phyloP scores from a whole-genome alignment of 2,888 invertebrate species.

The Diadegma fenestrale region DNA sequence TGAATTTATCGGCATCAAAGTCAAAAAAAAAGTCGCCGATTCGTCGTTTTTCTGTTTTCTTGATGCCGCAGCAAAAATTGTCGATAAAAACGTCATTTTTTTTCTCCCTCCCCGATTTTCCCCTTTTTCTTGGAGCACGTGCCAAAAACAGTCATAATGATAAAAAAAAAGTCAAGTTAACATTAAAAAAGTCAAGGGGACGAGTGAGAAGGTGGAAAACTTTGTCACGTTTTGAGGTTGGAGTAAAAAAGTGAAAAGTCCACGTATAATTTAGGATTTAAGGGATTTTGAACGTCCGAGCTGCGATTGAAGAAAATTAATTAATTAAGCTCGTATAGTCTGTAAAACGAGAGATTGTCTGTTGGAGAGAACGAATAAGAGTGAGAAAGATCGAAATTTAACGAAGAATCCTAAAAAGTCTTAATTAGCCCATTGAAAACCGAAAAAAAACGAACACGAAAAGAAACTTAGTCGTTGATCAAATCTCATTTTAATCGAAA shows the following conservation, averaged over 20 bases:
- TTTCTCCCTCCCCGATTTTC: constrained; percentile 68
- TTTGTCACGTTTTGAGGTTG: constrained; percentile 66
- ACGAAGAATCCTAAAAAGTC: background rate
- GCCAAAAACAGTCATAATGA: constrained; percentile 72
- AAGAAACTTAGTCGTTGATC: constrained; percentile 4
- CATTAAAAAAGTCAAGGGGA: background rate
- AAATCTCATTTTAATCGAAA: constrained; percentile 27
- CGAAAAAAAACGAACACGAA: constrained; percentile 1
- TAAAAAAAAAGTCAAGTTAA: constrained; percentile 36
- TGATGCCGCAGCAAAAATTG: background rate
- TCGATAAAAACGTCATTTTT: background rate
- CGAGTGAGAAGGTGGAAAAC: constrained; percentile 29
- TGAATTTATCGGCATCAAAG: background rate
- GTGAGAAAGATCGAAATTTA: constrained; percentile 31
- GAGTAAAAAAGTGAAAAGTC: constrained; percentile 60
- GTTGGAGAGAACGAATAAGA: constrained; percentile 20
- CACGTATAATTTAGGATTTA: constrained; percentile 67
- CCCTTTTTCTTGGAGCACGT: constrained; percentile 77
- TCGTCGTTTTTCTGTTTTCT: background rate
- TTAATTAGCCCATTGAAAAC: constrained; percentile 3
- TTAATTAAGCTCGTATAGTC: constrained; percentile 34
- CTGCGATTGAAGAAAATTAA: constrained; percentile 23
- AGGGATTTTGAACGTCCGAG: constrained; percentile 50
- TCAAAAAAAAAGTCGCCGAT: background rate
- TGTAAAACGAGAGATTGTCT: constrained; percentile 39